Evolutionary conservation across 2,113 vertebrate genomes (phyloP).

Genomic region (Bubo bubo): DNA sequence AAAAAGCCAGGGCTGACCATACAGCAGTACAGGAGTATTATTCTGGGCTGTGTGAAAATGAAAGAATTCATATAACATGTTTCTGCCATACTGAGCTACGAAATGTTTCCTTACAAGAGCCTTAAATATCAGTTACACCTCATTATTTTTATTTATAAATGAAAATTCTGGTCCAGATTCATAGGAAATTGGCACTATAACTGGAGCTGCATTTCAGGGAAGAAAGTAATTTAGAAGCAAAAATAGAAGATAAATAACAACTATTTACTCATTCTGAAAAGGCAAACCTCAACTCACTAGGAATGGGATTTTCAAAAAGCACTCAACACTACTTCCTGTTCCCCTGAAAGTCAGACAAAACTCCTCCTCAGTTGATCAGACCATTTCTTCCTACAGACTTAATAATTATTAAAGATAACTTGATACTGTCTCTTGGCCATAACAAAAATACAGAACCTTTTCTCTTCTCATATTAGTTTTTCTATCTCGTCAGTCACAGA

Average conservation of each 20-base stretch:
- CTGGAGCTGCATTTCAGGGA: neutral
- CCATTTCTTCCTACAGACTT: neutral
- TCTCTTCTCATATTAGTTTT: neutral
- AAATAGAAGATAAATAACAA: neutral
- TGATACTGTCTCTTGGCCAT: neutral
- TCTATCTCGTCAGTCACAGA: neutral
- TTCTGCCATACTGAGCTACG: neutral
- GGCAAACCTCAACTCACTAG: neutral
- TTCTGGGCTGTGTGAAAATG: neutral
- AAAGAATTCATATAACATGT: fast-evolving
- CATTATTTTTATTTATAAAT: neutral
- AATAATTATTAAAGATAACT: neutral
- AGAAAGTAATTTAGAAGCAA: neutral
- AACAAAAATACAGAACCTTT: neutral
- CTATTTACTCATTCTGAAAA: neutral
- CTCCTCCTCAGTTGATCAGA: neutral
- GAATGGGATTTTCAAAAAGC: neutral
- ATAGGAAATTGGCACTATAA: neutral
- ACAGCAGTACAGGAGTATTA: too few relatives aligned
- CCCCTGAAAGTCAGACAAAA: neutral
- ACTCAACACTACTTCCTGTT: neutral
- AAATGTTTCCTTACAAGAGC: neutral
- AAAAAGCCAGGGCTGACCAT: neutral
- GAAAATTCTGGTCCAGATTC: neutral
- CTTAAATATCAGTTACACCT: neutral